These are phyloP conservation scores for Pristionchus pacificus DNA, from an alignment of 1,140 invertebrate species.

Conservation along the genomic window DNA sequence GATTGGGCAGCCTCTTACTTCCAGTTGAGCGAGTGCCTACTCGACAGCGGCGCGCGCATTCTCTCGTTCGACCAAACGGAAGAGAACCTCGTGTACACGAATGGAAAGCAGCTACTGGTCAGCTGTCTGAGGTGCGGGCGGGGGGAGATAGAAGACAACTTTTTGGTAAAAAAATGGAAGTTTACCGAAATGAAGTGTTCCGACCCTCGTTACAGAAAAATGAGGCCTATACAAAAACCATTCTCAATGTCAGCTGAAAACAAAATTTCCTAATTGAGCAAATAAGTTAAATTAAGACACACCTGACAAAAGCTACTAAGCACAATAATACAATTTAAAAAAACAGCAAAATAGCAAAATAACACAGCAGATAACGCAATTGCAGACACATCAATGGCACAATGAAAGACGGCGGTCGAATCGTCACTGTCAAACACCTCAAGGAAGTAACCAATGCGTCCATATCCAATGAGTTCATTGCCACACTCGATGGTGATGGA, in stretches of 20 bases:
- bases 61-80: neutral
- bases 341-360: too few species aligned
- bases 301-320: too few species aligned
- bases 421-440: neutral
- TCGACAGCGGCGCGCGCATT: neutral
- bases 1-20: neutral
- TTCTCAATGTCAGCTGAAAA: too few species aligned
- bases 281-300: too few species aligned
- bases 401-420: neutral
- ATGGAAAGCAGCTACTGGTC: neutral
- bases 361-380: too few species aligned
- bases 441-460: neutral
- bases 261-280: too few species aligned
- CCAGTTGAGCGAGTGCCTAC: too few species aligned
- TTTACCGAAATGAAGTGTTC: too few species aligned
- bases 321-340: too few species aligned
- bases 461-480: neutral
- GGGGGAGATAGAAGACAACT: neutral
- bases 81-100: neutral
- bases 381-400: neutral
- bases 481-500: neutral
- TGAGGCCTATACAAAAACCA: too few species aligned
- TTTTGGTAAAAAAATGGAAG: too few species aligned
- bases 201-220: too few species aligned
- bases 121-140: neutral